phyloP scores from a whole-genome alignment of 2,888 invertebrate genomes.

The Tenthredo distinguenda region DNA sequence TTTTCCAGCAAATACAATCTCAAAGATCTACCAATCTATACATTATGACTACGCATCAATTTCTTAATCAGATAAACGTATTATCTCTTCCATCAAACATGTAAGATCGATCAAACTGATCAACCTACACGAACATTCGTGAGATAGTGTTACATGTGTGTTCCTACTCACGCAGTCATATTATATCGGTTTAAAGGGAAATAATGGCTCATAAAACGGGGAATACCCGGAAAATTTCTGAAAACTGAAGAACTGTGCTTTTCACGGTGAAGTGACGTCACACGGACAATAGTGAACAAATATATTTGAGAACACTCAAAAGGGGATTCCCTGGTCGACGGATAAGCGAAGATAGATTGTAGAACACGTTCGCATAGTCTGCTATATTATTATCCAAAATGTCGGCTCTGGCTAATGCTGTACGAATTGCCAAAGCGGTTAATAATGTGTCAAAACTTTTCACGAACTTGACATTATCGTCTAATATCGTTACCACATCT shows the following conservation, averaged over 20 bases:
- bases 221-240: background rate
- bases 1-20: background rate
- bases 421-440: slow-evolving; percentile 62
- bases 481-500: slow-evolving; percentile 40
- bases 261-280: background rate
- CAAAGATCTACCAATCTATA: background rate
- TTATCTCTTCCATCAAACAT: background rate
- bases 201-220: background rate
- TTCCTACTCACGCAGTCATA: background rate
- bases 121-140: background rate
- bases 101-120: background rate
- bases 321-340: background rate
- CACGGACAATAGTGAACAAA: background rate
- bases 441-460: slow-evolving; percentile 68
- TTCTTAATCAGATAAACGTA: background rate
- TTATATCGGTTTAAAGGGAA: background rate
- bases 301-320: background rate
- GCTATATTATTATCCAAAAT: slow-evolving; percentile 60
- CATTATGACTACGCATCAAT: background rate
- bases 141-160: background rate
- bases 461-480: slow-evolving; percentile 63
- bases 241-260: background rate
- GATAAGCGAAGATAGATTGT: background rate
- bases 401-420: slow-evolving; percentile 65
- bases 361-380: background rate